Evolutionary conservation across 2,888 invertebrate species (phyloP).

Genomic region (Plutella xylostella): DNA sequence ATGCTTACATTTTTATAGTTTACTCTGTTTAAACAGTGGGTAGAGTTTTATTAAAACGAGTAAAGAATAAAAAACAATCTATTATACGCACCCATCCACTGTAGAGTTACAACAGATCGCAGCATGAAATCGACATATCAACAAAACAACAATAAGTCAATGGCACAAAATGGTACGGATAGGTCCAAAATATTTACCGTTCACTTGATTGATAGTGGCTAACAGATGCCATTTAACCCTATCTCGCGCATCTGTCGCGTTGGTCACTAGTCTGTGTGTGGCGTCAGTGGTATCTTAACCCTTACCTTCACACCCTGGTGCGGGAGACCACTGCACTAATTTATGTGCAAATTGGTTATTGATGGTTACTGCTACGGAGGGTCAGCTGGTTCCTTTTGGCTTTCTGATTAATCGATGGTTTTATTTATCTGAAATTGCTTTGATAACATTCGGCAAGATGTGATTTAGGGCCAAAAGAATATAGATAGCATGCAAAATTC

Average conservation of each 20-base stretch:
- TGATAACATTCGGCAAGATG: too few relatives aligned
- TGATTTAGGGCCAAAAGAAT: too few relatives aligned
- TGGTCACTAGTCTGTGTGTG: conserved; percentile 16
- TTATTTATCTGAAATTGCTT: not conserved
- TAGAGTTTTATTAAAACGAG: too few relatives aligned
- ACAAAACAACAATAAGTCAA: conserved; percentile 46
- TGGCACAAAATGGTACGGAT: conserved; percentile 28
- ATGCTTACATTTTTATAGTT: too few relatives aligned
- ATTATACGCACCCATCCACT: too few relatives aligned
- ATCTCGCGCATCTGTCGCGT: conserved; percentile 51
- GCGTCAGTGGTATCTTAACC: conserved; percentile 13
- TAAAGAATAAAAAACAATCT: too few relatives aligned
- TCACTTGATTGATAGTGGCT: conserved; percentile 54
- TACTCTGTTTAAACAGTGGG: too few relatives aligned
- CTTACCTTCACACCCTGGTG: conserved; percentile 24
- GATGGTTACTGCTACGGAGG: conserved; percentile 2
- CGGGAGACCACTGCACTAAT: not conserved
- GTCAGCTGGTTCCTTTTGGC: not conserved
- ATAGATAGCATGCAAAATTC: too few relatives aligned
- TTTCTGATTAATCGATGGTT: not conserved
- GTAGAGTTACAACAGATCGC: conserved; percentile 26
- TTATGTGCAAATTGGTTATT: conserved; percentile 10
- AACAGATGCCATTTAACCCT: conserved; percentile 62
- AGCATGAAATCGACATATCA: conserved; percentile 41
- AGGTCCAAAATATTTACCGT: conserved; percentile 46